Evolutionary conservation across 1,140 invertebrate genomes (phyloP), one percentile per base, ranked within the genome.

Genomic region (Orius laevigatus): DNA sequence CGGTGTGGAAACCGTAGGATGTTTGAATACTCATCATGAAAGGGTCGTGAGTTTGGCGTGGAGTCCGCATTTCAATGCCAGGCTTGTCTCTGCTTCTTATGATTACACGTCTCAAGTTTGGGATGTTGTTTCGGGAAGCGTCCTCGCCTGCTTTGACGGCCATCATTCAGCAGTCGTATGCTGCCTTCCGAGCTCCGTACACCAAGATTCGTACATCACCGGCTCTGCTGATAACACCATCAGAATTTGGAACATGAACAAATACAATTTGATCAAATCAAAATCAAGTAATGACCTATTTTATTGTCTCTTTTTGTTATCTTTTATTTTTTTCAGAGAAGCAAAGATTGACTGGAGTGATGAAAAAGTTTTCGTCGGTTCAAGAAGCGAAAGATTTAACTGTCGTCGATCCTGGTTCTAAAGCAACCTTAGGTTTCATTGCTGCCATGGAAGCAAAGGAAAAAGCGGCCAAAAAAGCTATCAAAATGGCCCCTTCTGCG

Each of bases 41-140:
- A 63, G 70, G 34, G 70, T 84, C 12, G 70, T 75, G 1, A 66
- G 70, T 43, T 50, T 86, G 8, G 65, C 67, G 3, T 89, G 84
- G 84, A 84, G 71, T 64, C 79, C 79, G 3, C 79, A 83, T 58
- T 58, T 68, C 8, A 75, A 75, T 48, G 76, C 70, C 5, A 63
- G 68, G 34, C 62, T 88, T n/a, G 62, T 79, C 6, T 76, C 81
- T 9, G 73, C 72, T 4, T 78, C 78, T 16, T 77, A 76, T 55
- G 81, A 84, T 62, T 62, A 65, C 11, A 74, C 72, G 36, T 74
- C 75, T 41, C 71, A 76, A 64, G 70, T 87, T 12, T 87, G 81
- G 80, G 74, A 84, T 60, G 70, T 79, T 5, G 60, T 68, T 36
- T 67, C 62, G 10, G 66, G 71, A 54, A 64, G 66, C 49, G 58